These are phyloP conservation scores for Drosophila insularis DNA, from an alignment of 1,140 invertebrate genomes.

Conservation along the genomic window DNA sequence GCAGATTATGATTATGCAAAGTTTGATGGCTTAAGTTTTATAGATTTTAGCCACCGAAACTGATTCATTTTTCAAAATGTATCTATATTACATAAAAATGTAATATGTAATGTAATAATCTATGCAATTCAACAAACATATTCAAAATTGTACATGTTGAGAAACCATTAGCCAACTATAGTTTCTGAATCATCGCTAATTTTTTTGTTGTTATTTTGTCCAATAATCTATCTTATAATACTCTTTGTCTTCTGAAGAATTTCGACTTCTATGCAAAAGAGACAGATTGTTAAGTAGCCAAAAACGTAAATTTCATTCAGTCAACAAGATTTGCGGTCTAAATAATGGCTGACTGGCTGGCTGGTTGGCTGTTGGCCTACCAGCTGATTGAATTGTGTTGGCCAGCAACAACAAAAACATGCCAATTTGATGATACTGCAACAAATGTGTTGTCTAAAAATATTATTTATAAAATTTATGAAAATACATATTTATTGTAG, in stretches of 20 bases:
- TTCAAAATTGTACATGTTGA: background rate
- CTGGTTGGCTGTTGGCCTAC: conserved; percentile 29
- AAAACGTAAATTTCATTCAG: conserved; percentile 21
- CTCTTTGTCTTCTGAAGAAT: background rate
- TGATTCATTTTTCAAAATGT: no score
- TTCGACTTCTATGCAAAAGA: background rate
- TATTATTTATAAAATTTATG: conserved; percentile 69
- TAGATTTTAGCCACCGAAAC: no score
- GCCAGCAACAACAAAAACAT: conserved; percentile 72
- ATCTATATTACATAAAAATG: background rate
- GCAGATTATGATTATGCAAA: no score
- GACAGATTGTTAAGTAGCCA: background rate
- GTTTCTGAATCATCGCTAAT: background rate
- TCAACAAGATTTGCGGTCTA: conserved; percentile 24
- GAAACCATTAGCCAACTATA: background rate
- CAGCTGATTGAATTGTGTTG: conserved; percentile 80
- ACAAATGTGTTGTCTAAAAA: conserved; percentile 77
- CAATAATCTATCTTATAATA: background rate
- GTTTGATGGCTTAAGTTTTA: no score
- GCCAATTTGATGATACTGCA: conserved; percentile 79
- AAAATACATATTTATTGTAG: conserved; percentile 34
- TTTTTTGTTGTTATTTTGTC: background rate
- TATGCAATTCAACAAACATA: background rate
- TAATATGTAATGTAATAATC: background rate
- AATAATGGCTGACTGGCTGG: background rate